phyloP scores from a whole-genome alignment of 2,888 invertebrate genomes.

The Bembecia ichneumoniformis region DNA sequence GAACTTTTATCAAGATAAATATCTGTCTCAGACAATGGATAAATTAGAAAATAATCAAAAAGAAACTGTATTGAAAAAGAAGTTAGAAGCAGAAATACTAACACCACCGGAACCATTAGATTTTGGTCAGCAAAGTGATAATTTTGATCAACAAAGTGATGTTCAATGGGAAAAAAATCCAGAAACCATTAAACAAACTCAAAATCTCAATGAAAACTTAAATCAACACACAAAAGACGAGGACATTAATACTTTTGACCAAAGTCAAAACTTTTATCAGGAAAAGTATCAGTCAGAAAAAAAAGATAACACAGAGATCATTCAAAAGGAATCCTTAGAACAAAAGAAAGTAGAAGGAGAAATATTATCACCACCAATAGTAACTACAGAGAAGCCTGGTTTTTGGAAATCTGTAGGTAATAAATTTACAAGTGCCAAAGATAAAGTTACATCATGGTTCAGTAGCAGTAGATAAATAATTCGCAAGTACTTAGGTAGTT shows the following conservation, averaged over 20 bases:
- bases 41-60: background rate
- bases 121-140: constrained; percentile 9
- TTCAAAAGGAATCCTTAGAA: background rate
- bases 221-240: constrained; percentile 13
- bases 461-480: constrained; percentile 20
- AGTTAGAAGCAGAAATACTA: constrained; percentile 6
- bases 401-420: constrained; percentile 72
- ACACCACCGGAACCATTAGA: constrained; percentile 7
- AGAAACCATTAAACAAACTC: background rate
- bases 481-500: no score
- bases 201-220: constrained; percentile 4
- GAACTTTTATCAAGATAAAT: constrained; percentile 1
- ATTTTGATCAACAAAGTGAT: constrained; percentile 11
- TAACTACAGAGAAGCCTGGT: constrained; percentile 47
- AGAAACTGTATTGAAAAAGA: no score
- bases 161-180: constrained; percentile 4
- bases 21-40: background rate
- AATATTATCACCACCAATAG: constrained; percentile 21
- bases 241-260: constrained; percentile 10
- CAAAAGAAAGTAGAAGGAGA: constrained; percentile 13
- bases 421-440: constrained; percentile 64
- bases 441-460: constrained; percentile 69
- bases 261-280: constrained; percentile 2
- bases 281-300: constrained; percentile 8
- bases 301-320: constrained; percentile 2